Evolutionary conservation across 1,140 invertebrate genomes (phyloP).

Genomic region (Neocloeon triangulifer): DNA sequence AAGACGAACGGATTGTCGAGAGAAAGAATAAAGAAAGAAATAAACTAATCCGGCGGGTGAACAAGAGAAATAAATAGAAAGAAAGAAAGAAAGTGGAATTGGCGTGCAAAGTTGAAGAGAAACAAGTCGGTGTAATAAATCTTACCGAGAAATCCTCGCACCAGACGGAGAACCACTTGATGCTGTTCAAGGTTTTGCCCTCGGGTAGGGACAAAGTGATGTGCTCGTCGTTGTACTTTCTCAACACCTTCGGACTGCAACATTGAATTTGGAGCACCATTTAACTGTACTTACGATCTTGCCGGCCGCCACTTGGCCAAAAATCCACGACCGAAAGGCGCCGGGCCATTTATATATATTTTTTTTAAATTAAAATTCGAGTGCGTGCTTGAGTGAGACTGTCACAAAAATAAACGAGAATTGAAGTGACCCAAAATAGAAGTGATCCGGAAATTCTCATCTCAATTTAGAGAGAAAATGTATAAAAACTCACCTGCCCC

Average conservation of each 20-base stretch:
- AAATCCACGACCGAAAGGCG: no score
- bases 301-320: no score
- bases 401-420: no score
- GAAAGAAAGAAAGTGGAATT: no score
- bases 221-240: conserved; percentile 50
- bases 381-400: no score
- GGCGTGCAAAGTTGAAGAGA: no score
- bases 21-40: conserved; percentile 1
- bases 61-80: conserved; percentile 1
- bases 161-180: conserved; percentile 75
- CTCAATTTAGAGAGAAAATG: neutral
- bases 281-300: no score
- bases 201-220: conserved; percentile 68
- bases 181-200: conserved; percentile 54
- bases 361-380: conserved; percentile 4
- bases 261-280: conserved; percentile 3
- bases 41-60: no score
- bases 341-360: conserved; percentile 1
- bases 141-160: conserved; percentile 71
- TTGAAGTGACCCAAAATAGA: conserved; percentile 3
- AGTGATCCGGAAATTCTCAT: neutral
- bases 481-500: conserved; percentile 21
- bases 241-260: conserved; percentile 36
- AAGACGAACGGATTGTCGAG: no score
- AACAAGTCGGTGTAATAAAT: no score